Evolutionary conservation across 64 coral and sea anemone genomes (phyloP).

Genomic region (Platygyra sinensis): DNA sequence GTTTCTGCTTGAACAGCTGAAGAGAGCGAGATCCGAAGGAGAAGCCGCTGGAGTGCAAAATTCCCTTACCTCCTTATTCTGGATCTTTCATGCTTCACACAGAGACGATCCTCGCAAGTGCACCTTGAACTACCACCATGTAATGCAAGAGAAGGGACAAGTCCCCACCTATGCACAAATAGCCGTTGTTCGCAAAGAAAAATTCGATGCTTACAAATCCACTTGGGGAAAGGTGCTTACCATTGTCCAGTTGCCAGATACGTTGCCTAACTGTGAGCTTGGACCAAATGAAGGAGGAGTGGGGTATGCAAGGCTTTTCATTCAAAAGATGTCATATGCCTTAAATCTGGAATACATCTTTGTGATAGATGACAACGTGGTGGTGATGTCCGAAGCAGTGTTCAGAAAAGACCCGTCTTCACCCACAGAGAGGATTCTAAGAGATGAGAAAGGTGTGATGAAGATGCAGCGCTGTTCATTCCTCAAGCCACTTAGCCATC

Average conservation of each 20-base stretch:
- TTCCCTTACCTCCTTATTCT: background rate
- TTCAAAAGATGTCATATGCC: constrained; percentile 38
- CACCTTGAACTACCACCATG: constrained; percentile 46
- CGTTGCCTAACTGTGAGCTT: constrained; percentile 1
- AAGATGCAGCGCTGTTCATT: constrained; percentile 44
- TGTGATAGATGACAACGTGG: constrained; percentile 59
- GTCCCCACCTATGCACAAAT: background rate
- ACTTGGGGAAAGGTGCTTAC: constrained; percentile 52
- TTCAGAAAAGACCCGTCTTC: background rate
- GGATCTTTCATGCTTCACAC: constrained; percentile 52
- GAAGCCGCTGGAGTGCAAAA: too few species aligned
- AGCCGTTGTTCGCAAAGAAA: constrained; percentile 43
- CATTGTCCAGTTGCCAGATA: constrained; percentile 48
- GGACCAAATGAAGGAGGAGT: constrained; percentile 31
- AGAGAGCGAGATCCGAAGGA: background rate
- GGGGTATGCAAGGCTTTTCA: constrained; percentile 59
- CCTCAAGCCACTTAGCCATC: constrained; percentile 14
- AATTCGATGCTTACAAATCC: constrained; percentile 22
- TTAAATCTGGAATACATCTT: constrained; percentile 55
- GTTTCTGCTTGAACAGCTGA: background rate
- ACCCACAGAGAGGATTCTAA: background rate
- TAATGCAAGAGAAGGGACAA: constrained; percentile 15
- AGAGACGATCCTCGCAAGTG: constrained; percentile 42
- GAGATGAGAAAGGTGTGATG: constrained; percentile 42
- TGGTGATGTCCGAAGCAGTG: constrained; percentile 44